Percentiles rank a stretch among this genome's conserved stretches.
These are phyloP conservation scores for Gracilinanus agilis DNA, from an alignment of 2,113 vertebrate genomes.

Conservation along the genomic window DNA sequence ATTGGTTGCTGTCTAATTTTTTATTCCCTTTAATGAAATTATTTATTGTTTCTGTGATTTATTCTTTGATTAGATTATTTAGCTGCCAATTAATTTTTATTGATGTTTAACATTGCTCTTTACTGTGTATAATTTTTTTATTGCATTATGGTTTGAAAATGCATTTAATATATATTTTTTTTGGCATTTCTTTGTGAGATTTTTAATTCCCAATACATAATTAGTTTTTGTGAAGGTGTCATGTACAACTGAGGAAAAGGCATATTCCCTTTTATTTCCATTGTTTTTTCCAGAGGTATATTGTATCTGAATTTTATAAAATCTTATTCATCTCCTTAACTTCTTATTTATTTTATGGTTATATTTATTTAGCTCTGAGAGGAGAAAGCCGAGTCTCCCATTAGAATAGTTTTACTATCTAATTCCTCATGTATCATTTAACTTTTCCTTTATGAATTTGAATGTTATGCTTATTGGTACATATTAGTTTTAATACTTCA, in stretches of 20 bases:
- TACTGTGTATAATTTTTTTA: background rate
- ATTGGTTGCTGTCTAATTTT: background rate
- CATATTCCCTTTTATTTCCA: background rate
- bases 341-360: background rate
- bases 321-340: background rate
- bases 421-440: too few species aligned
- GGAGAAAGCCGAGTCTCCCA: too few species aligned
- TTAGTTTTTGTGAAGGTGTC: background rate
- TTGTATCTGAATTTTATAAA: background rate
- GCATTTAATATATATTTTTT: background rate
- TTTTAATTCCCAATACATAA: background rate
- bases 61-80: background rate
- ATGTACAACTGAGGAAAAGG: background rate
- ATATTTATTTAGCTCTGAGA: too few species aligned
- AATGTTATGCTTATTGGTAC: too few species aligned
- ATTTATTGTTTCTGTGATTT: background rate
- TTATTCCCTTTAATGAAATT: background rate
- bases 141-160: background rate
- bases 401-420: too few species aligned
- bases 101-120: background rate
- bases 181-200: background rate
- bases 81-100: background rate
- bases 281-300: background rate
- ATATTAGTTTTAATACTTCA: too few species aligned
- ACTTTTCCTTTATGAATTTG: too few species aligned